A percentile compares a stretch with the other conserved stretches of the same genome.
Conservation (phyloP, 2,797 vertebrate species). For the Margarornis squamiger region DNA sequence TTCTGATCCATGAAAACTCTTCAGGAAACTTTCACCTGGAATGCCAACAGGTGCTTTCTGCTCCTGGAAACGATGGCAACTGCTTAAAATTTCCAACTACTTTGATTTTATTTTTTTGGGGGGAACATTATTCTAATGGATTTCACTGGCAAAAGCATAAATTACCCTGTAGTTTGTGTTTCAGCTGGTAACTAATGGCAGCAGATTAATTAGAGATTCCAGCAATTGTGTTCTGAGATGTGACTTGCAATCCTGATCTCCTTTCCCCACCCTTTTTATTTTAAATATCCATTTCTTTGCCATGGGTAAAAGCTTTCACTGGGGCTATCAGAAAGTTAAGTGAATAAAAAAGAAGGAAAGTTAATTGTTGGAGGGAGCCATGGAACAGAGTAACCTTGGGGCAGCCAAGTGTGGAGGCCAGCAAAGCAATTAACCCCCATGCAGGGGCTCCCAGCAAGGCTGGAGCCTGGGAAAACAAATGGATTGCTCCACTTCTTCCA, state of each 20-base stretch:
- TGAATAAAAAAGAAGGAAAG: not conserved
- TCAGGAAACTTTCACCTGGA: not conserved
- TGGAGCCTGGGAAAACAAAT: not conserved
- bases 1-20: not conserved
- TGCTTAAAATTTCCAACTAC: not conserved
- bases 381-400: not conserved
- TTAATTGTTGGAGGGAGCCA: not conserved
- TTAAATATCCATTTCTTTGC: not conserved
- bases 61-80: not conserved
- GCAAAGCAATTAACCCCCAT: not conserved
- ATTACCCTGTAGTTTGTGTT: not conserved
- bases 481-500: not conserved
- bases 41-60: not conserved
- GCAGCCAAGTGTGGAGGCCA: constrained; percentile 16
- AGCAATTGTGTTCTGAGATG: not conserved
- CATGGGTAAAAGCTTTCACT: not conserved
- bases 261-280: not conserved
- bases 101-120: not conserved
- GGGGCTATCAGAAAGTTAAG: not conserved
- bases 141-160: not conserved
- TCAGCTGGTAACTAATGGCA: constrained; percentile 50
- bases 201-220: not conserved
- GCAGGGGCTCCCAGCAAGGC: not conserved
- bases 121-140: not conserved
- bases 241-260: constrained; percentile 24